Percentiles rank a stretch among this genome's conserved stretches.
These are phyloP conservation scores for Coilia nasus DNA, from an alignment of 2,797 vertebrate species.

Conservation along the genomic window DNA sequence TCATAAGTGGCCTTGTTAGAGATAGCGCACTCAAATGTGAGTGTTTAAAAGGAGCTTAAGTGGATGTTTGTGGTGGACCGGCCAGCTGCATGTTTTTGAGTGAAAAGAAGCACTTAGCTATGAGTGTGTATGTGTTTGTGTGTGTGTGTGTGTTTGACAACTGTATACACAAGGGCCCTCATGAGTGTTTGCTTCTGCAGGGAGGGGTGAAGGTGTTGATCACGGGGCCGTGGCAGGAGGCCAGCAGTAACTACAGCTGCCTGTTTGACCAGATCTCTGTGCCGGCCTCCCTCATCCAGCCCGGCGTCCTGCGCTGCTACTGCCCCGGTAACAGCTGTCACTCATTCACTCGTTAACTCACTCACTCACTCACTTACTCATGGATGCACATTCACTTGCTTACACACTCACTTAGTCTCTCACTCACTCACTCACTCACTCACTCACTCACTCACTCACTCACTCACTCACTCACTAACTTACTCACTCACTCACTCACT, in stretches of 20 bases:
- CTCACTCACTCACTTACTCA: no score
- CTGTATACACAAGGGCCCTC: neutral
- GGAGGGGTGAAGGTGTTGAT: constrained; percentile 99
- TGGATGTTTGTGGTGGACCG: neutral
- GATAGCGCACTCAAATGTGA: neutral
- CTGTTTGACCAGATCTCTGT: constrained; percentile 99
- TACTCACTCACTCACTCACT: no score
- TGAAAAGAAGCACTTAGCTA: no score
- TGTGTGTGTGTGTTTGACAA: neutral
- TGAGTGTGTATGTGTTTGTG: neutral
- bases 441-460: no score
- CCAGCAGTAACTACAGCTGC: constrained; percentile 96
- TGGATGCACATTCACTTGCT: no score
- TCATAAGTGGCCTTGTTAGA: neutral
- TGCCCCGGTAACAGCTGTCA: constrained; percentile 87
- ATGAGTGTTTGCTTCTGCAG: constrained; percentile 65
- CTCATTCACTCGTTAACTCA: neutral
- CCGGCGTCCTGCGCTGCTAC: constrained; percentile 97
- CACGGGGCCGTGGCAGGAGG: constrained; percentile 98
- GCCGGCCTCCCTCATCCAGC: constrained; percentile 96
- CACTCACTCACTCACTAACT: no score
- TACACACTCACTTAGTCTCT: no score
- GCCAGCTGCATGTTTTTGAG: neutral
- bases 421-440: no score
- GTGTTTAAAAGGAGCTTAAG: neutral